Conservation (phyloP, 1,140 invertebrate species). For the Nasonia longicornis region DNA sequence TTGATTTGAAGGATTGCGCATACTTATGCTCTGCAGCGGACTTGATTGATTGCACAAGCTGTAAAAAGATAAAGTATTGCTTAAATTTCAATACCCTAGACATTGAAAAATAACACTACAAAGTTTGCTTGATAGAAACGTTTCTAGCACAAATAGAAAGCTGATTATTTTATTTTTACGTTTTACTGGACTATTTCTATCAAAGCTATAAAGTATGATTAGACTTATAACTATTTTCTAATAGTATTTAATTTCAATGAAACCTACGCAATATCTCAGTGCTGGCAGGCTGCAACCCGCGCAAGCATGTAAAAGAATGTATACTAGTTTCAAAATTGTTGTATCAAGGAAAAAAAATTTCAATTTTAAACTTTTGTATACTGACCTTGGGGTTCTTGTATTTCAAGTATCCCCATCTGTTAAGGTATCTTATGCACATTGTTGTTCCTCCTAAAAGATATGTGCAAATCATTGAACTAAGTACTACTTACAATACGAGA, state of each 20-base stretch:
- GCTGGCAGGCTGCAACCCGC: conserved; percentile 12
- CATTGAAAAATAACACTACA: not conserved
- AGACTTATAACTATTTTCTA: not conserved
- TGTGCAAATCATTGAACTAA: conserved; percentile 6
- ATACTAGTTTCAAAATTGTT: not conserved
- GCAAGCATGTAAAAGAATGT: conserved; percentile 14
- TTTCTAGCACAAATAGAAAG: not conserved
- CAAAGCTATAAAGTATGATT: not conserved
- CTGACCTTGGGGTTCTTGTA: conserved; percentile 51
- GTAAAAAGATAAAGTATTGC: not conserved
- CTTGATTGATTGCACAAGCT: conserved; percentile 2
- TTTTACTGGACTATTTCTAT: not conserved
- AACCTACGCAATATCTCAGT: conserved; percentile 28
- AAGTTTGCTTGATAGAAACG: conserved; percentile 2
- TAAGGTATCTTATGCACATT: conserved; percentile 72
- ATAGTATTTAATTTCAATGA: conserved; percentile 3
- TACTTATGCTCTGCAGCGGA: conserved; percentile 11
- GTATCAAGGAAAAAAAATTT: not conserved
- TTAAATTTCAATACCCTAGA: not conserved
- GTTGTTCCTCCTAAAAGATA: conserved; percentile 71
- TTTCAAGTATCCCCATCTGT: conserved; percentile 71
- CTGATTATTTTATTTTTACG: not conserved
- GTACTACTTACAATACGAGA: not conserved
- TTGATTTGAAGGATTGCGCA: not conserved
- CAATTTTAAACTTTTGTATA: not conserved